Percentiles rank a stretch among this genome's conserved stretches.
These are phyloP conservation scores for Thera britannica DNA, from an alignment of 2,888 invertebrate species.

Conservation along the genomic window DNA sequence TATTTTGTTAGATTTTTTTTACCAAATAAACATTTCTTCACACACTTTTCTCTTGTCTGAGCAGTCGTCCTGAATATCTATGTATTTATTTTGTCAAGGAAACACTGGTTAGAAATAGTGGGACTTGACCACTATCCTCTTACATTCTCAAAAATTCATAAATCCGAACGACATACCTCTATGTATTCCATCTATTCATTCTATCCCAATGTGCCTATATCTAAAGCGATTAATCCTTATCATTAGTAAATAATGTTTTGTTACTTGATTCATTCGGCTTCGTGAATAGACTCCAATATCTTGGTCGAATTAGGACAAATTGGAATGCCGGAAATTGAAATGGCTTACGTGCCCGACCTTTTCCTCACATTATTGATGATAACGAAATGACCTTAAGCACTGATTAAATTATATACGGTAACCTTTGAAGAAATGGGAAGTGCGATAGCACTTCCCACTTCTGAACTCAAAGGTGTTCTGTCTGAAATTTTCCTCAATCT, in stretches of 20 bases:
- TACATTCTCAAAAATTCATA: no score
- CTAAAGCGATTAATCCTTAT: slow-evolving; percentile 37
- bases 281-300: slow-evolving; percentile 33
- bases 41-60: no score
- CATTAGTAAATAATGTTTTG: slow-evolving; percentile 35
- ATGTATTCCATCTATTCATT: slow-evolving; percentile 34
- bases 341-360: slow-evolving; percentile 40
- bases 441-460: slow-evolving; percentile 1
- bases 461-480: slow-evolving; percentile 8
- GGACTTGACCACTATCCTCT: not conserved
- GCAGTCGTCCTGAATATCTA: no score
- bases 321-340: slow-evolving; percentile 32
- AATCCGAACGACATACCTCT: slow-evolving; percentile 13
- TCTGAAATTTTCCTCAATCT: slow-evolving; percentile 9
- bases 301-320: slow-evolving; percentile 27
- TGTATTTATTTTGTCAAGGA: no score
- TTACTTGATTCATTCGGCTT: slow-evolving; percentile 35
- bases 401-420: slow-evolving; percentile 17
- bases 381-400: slow-evolving; percentile 15
- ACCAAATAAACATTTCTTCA: no score
- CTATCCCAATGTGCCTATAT: slow-evolving; percentile 19
- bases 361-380: slow-evolving; percentile 34
- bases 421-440: slow-evolving; percentile 13
- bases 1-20: not conserved
- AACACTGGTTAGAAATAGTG: not conserved